Evolutionary conservation across 1,140 invertebrate species (phyloP).

Genomic region (Heliothis subflexa): DNA sequence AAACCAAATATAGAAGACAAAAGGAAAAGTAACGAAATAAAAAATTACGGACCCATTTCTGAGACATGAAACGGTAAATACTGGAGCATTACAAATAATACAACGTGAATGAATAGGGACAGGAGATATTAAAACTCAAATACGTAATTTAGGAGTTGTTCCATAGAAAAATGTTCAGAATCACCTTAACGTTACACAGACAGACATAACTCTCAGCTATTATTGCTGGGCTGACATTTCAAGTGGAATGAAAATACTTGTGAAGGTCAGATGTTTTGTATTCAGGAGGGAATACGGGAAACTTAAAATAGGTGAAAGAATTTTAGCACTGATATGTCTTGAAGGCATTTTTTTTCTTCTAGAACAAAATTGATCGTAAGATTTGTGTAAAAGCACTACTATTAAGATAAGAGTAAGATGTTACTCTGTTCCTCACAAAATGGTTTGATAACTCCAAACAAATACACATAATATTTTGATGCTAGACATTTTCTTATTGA

Average conservation of each 20-base stretch:
- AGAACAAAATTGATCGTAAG: too few species aligned
- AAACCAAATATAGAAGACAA: not conserved
- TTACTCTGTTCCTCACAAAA: too few species aligned
- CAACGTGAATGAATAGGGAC: conserved; percentile 13
- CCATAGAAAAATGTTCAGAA: conserved; percentile 12
- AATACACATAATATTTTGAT: too few species aligned
- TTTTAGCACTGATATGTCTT: not conserved
- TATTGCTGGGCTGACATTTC: conserved; percentile 20
- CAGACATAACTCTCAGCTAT: conserved; percentile 23
- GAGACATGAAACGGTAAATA: conserved; percentile 14
- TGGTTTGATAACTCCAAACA: too few species aligned
- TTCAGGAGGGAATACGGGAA: not conserved
- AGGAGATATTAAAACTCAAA: conserved; percentile 27
- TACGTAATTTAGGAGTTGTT: conserved; percentile 11
- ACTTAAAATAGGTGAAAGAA: not conserved
- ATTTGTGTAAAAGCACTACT: too few species aligned
- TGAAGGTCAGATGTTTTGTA: conserved; percentile 13
- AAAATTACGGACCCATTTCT: conserved; percentile 17
- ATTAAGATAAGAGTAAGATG: too few species aligned
- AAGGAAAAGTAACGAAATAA: not conserved
- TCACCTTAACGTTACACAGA: conserved; percentile 4
- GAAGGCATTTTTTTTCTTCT: too few species aligned
- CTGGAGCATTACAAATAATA: conserved; percentile 21
- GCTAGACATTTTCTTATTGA: too few species aligned
- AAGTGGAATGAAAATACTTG: conserved; percentile 11